A percentile compares a stretch with the other conserved stretches of the same genome.
These are phyloP conservation scores for Rhynchotus rufescens DNA, from an alignment of 2,797 vertebrate genomes.

Conservation along the genomic window DNA sequence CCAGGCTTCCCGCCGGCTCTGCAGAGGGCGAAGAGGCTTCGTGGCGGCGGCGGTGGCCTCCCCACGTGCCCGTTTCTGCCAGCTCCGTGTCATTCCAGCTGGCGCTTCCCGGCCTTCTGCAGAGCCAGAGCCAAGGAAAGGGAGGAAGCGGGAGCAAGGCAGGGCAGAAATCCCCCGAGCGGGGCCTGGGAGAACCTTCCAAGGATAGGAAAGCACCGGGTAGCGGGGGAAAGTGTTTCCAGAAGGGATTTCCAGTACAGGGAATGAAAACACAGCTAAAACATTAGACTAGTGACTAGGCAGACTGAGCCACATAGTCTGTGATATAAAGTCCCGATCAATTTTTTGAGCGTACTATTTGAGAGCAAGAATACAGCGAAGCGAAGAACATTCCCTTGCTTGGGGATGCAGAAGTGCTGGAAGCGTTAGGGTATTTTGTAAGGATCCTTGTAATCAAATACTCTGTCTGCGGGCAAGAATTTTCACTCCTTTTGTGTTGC, in stretches of 20 bases:
- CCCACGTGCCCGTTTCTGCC: background rate
- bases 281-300: background rate
- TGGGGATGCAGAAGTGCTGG: background rate
- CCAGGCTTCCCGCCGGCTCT: too few species aligned
- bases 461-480: background rate
- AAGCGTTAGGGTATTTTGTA: background rate
- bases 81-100: fast-evolving
- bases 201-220: background rate
- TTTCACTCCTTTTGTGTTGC: background rate
- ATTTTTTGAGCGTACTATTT: background rate
- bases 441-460: background rate
- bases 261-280: background rate
- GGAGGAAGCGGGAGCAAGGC: fast-evolving
- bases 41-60: too few species aligned
- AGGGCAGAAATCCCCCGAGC: fast-evolving
- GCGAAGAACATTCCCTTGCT: background rate
- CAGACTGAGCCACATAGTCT: background rate
- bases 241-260: background rate
- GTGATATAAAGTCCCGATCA: background rate
- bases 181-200: background rate
- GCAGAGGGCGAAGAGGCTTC: background rate
- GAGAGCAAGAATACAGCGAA: background rate
- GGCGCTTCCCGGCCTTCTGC: background rate
- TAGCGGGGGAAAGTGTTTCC: background rate
- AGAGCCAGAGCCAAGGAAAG: background rate